These are phyloP conservation scores for Micromys minutus DNA, from an alignment of 2,113 vertebrate genomes.

Conservation along the genomic window DNA sequence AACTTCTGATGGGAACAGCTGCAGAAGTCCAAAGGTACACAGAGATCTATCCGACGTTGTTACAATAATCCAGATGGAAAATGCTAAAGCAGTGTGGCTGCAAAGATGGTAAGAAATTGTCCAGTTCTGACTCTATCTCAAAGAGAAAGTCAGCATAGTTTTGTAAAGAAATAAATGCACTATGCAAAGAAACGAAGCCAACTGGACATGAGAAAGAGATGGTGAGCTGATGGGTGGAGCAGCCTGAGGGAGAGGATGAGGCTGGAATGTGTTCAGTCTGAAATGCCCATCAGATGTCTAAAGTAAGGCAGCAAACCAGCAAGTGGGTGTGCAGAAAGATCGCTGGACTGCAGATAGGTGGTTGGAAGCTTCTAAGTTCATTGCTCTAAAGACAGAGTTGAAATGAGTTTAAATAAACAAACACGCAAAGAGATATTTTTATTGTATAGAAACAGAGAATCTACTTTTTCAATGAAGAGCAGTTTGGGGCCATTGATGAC, in stretches of 20 bases:
- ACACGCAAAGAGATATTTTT: not conserved
- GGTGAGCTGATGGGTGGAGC: not conserved
- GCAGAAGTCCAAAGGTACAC: not conserved
- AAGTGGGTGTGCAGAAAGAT: not conserved
- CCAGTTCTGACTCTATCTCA: not conserved
- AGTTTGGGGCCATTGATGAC: slow-evolving; percentile 8
- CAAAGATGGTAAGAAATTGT: not conserved
- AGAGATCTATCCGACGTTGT: not conserved
- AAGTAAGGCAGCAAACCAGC: not conserved
- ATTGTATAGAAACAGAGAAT: slow-evolving; percentile 18
- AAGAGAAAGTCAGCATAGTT: not conserved
- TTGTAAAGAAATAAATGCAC: not conserved
- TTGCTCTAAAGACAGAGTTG: not conserved
- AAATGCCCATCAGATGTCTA: not conserved
- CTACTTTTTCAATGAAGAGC: not conserved
- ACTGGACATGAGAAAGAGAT: not conserved
- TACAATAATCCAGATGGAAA: not conserved
- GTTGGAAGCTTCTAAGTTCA: not conserved
- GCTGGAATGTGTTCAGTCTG: not conserved
- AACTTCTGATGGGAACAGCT: slow-evolving; percentile 21
- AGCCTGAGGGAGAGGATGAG: not conserved
- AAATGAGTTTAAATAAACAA: slow-evolving; percentile 34
- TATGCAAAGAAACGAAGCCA: not conserved
- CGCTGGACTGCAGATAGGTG: not conserved
- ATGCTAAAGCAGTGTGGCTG: not conserved